phyloP scores from a whole-genome alignment of 2,888 invertebrate species.

The Caenorhabditis wallacei region DNA sequence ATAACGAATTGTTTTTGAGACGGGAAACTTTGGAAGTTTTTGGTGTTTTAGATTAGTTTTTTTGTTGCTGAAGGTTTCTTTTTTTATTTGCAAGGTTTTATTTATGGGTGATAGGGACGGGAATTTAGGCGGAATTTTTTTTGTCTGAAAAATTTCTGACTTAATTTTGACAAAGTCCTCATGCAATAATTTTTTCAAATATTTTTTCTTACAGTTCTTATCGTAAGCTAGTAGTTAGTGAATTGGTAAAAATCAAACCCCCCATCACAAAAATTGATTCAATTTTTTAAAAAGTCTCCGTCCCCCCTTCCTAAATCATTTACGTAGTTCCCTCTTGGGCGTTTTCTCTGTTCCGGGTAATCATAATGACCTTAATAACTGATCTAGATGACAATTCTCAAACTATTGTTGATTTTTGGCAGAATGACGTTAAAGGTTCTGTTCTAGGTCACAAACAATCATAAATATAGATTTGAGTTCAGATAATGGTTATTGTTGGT shows the following conservation, averaged over 20 bases:
- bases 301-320: background rate
- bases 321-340: background rate
- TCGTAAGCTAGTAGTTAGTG: too few relatives aligned
- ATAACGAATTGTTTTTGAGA: constrained; percentile 20
- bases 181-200: too few relatives aligned
- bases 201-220: too few relatives aligned
- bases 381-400: constrained; percentile 1
- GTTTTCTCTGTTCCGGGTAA: background rate
- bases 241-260: too few relatives aligned
- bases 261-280: too few relatives aligned
- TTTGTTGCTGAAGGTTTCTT: background rate
- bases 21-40: background rate
- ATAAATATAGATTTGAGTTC: too few relatives aligned
- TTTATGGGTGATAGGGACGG: too few relatives aligned
- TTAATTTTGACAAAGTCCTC: too few relatives aligned
- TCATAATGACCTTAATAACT: background rate
- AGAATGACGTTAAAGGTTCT: background rate
- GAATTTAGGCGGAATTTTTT: too few relatives aligned
- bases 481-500: too few relatives aligned
- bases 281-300: background rate
- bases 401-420: background rate
- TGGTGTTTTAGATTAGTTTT: constrained; percentile 12
- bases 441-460: background rate
- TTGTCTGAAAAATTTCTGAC: too few relatives aligned
- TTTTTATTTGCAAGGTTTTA: background rate